Evolutionary conservation across 2,797 vertebrate species (phyloP).

Genomic region (Cyprinella venusta): DNA sequence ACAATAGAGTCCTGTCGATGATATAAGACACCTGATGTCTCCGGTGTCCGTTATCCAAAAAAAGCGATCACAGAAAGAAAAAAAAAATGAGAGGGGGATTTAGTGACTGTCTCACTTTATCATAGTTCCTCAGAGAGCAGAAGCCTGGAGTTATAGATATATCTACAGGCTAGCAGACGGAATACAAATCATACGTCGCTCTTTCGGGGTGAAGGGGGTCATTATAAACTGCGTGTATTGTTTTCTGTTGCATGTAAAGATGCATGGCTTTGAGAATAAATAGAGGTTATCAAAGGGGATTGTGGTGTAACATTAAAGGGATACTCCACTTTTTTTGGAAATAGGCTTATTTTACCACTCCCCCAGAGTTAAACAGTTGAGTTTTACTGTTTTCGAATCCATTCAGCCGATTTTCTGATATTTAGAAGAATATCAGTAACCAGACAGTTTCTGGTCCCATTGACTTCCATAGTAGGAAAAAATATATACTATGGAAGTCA

Average conservation of each 20-base stretch:
- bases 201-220: conserved; percentile 1
- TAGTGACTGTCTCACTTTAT: conserved; percentile 31
- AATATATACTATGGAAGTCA: too few species aligned
- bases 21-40: conserved; percentile 26
- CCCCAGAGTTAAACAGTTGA: too few species aligned
- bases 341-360: too few species aligned
- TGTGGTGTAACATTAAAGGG: too few species aligned
- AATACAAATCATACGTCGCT: conserved; percentile 32
- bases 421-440: too few species aligned
- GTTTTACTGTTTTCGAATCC: too few species aligned
- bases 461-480: too few species aligned
- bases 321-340: too few species aligned
- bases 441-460: too few species aligned
- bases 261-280: not conserved
- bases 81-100: conserved; percentile 9
- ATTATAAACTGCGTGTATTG: not conserved
- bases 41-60: conserved; percentile 19
- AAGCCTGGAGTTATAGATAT: conserved; percentile 38
- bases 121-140: conserved; percentile 10
- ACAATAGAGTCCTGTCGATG: conserved; percentile 1
- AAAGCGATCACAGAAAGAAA: not conserved
- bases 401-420: too few species aligned
- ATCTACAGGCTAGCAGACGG: conserved; percentile 21
- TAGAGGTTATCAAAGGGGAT: not conserved
- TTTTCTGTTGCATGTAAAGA: conserved; percentile 17